Evolutionary conservation across 2,797 vertebrate genomes (phyloP), one percentile per base, ranked within the genome.

Genomic region (Microtus agrestis): DNA sequence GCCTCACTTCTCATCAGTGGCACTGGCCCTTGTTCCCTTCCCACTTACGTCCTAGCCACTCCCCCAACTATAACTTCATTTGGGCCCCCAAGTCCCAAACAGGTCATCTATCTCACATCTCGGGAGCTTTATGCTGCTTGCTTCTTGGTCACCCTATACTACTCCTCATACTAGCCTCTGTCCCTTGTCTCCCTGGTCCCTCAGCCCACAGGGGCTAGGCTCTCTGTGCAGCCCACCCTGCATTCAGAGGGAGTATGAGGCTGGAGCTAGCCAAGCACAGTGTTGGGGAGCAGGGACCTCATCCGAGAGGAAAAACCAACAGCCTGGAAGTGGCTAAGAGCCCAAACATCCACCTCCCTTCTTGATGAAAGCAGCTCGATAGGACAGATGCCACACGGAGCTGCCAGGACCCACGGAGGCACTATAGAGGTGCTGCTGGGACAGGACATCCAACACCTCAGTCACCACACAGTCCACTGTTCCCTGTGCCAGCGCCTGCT

Each of bases 1-100:
- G 0, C 2, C 0, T 19, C 1, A 0, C 29, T 0, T 12, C 40
- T n/a, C 43, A 10, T 8, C 8, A 43, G 4, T 10, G 7, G 29
- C 25, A 25, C 40, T 19, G 0, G 8, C 78, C 31, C 65, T 69
- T 0, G 1, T 3, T n/a, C 51, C 95, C 59, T 80, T 63, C 65
- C 56, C 4, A 4, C 54, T 12, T 29, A 29, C 3, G 9, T 1
- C 87, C 21, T 34, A 46, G 4, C 7, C 34, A 14, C 27, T 6
- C 37, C 7, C 21, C 21, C 34, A 37, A 54, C 56, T 23, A 23
- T 6, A 4, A 4, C 19, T 67, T 21, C 46, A 61, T 29, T 63
- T 34, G 51, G n/a, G 14, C 12, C 82, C n/a, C 56, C 37, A 15
- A 21, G 40, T 34, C 80, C 73, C 61, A 23, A 25, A 43, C 0